Base-by-base conservation (phyloP, 2,113 vertebrate genomes). In the Mesitornis unicolor region DNA sequence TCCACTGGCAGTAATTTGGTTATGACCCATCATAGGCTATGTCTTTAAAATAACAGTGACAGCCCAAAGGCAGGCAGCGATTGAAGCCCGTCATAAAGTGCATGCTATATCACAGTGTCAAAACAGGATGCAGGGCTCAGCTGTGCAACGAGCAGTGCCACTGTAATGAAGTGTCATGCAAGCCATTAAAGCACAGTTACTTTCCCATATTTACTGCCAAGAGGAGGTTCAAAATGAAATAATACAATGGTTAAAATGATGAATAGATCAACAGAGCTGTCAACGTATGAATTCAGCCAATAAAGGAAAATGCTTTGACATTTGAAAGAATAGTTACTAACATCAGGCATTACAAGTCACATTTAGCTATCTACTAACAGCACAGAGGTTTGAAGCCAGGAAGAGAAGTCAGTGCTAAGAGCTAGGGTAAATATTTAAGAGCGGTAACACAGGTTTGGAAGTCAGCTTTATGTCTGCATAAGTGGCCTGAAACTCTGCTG, bases 261-360 rank as follows among this genome's bases (percentile, higher is more conserved):
- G 2, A 94, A 61, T 33, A 93, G 70, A 84, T 89, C 78, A 83
- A 50, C 29, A 87, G 29, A 94, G 54, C 29, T 78, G 45, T 79
- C 87, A 94, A 69, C 69, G 48, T 56, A 92, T 64, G 77, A 87
- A 36, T 56, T 79, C 50, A 47, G 36, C 1, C 15, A 89, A 83
- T 42, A 94, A 95, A 83, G 42, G 67, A 76, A 96, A 96, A 91
- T 35, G 36, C 70, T 93, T n/a, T 83, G 84, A 95, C 87, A 88
- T 95, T 87, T 94, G 42, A 73, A 82, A 84, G 43, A 89, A 83
- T 57, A 76, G 63, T 89, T 87, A 61, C 69, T 85, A 94, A 91
- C 84, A 95, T 87, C 40, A 92, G 64, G 68, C 53, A n/a, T 54
- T 75, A 71, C 33, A 75, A 81, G 57, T 75, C 77, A 91, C 74